Base-by-base conservation (phyloP, 2,113 vertebrate species). In the Plestiodon gilberti region DNA sequence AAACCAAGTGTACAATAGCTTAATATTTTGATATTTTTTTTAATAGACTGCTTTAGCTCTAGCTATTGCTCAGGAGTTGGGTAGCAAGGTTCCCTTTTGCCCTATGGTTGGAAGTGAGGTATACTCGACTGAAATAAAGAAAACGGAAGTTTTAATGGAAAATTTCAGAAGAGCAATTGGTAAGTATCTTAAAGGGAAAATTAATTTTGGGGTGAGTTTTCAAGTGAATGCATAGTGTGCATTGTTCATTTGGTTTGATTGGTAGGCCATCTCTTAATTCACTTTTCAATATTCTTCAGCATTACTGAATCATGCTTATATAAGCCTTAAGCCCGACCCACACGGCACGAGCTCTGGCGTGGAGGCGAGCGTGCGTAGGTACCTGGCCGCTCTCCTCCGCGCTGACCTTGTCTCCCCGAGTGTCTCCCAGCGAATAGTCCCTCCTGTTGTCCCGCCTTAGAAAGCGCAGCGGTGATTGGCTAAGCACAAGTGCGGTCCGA, bases 91-190 rank as follows among this genome's bases (percentile, higher is more conserved):
- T 77, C 99, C 99, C 1, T 99, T 99, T 94, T 99, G 99, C 90
- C 99, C 99, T 1, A 99, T 99, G 98, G 98, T 99, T 82, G 99
- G 99, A 85, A 99, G 99, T 75, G 99, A 99, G 87, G 99, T 99
- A 17, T 99, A 99, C 95, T 99, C 99, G 1, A 97, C 98, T 0
- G 99, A 99, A 96, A 99, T 99, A 85, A 99, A 99, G 96, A 99
- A 99, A 93, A 99, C 99, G 0, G 99, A 99, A 95, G 99, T 99
- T 70, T 95, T 99, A 23, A 99, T 99, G 99, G 99, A 99, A 96
- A 99, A 99, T 95, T 99, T 99, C 95, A 96, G 99, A 88, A 97
- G 99, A 87, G 99, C 99, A 7, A 99, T 99, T 17, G 99, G 99
- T 99, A 92, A 97, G 98, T 94, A 79, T 48, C 28, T 6, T 6